Evolutionary conservation across 2,888 invertebrate species (phyloP), one percentile per base, ranked within the genome.

Genomic region (Dicranocentrus wangi): DNA sequence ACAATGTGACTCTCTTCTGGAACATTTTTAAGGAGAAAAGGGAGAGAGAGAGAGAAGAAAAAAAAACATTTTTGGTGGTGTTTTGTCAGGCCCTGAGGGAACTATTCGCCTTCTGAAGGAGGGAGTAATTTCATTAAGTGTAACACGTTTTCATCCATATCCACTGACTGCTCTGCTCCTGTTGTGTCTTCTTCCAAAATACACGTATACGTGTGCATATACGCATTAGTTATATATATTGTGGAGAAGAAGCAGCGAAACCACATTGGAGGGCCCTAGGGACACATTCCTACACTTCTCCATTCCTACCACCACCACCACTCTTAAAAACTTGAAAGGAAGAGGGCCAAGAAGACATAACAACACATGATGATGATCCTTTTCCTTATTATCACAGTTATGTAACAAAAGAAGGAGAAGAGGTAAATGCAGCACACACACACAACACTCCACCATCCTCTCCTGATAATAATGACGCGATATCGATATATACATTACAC

Each of bases 121-220:
- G 84, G 73, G 80, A 81, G 85, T 86, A 86, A 86, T 86, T 86
- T 86, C 86, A 86, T 86, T 86, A 86, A 85, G 84, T 85, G 83
- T 86, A 86, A 85, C 86, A 86, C 83, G 84, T 84, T 83, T 83
- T 81, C 82, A 70, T 71, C 47, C 61, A 28, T 71, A 71, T 43
- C 32, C 65, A 65, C 28, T 58, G n/a, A 53, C 68, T 42, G 32
- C 32, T 32, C 32, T 32, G 5, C 32, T 63, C 51, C 60, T 60
- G n/a, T 15, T 58, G 13, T 23, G 27, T 15, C 58, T 27, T 27
- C 51, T 51, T 2, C 15, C n/a, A 51, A 51, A 2, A 51, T 51
- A n/a, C 19, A 17, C 51, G 8, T 21, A 25, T 28, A 61, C 1
- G 15, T 69, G 21, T 69, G 42, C 42, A 7, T 39, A 17, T 63